phyloP scores from a whole-genome alignment of 2,797 vertebrate genomes.

The Vespertilio murinus region DNA sequence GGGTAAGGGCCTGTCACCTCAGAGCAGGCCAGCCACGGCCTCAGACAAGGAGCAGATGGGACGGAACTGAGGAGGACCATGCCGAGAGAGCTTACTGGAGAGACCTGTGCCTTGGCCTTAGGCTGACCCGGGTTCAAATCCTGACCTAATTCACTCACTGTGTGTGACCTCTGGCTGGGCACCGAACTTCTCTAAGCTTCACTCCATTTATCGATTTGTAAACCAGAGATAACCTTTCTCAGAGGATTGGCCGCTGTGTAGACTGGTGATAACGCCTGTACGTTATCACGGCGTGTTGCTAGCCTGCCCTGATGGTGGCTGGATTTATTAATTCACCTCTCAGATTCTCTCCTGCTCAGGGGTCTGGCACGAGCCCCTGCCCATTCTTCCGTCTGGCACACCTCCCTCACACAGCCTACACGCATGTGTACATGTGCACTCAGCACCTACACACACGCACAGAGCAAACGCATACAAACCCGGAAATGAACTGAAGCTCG shows the following conservation, averaged over 20 bases:
- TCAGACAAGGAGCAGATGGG: constrained; percentile 11
- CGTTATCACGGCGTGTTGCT: not conserved
- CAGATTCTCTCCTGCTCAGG: not conserved
- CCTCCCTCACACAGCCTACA: not conserved
- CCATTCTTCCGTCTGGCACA: not conserved
- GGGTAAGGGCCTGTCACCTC: not conserved
- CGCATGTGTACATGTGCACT: not conserved
- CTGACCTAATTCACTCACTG: not conserved
- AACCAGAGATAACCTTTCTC: not conserved
- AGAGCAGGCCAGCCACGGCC: not conserved
- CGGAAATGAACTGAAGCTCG: not conserved
- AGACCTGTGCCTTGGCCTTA: constrained; percentile 18
- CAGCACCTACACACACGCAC: not conserved
- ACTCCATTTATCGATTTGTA: constrained; percentile 41
- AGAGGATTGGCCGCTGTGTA: not conserved
- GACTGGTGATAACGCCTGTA: not conserved
- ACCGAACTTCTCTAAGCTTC: not conserved
- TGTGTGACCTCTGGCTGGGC: not conserved
- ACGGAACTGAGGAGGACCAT: not conserved
- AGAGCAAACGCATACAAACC: not conserved
- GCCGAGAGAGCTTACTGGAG: not conserved
- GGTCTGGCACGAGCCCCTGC: not conserved
- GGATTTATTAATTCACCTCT: not conserved
- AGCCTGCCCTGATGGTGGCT: not conserved
- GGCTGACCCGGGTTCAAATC: constrained; percentile 39